A percentile compares a stretch with the other conserved stretches of the same genome.
Evolutionary conservation across 2,797 vertebrate species (phyloP).

Genomic region (Melanotaenia parkinsoni): DNA sequence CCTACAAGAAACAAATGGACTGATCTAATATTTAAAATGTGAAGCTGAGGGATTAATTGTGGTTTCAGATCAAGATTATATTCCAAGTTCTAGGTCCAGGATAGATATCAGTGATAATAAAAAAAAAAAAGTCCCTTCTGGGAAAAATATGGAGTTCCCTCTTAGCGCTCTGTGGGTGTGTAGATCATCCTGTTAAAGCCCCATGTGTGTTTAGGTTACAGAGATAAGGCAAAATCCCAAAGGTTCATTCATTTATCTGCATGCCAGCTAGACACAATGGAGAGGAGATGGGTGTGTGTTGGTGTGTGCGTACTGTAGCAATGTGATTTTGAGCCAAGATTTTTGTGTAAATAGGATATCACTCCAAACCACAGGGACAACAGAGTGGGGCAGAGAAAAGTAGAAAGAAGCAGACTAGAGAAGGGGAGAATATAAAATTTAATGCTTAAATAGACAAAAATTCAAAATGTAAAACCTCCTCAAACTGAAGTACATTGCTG

Average conservation of each 20-base stretch:
- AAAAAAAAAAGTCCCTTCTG: conserved; percentile 18
- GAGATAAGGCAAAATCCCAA: conserved; percentile 64
- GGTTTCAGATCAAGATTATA: conserved; percentile 58
- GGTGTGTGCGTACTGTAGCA: conserved; percentile 29
- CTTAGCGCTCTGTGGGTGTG: conserved; percentile 36
- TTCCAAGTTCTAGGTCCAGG: conserved; percentile 24
- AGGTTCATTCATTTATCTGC: conserved; percentile 72
- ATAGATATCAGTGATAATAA: conserved; percentile 32
- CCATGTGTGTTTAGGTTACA: conserved; percentile 60
- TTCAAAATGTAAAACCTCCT: conserved; percentile 15
- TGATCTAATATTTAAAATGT: conserved; percentile 37
- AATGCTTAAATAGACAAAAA: conserved; percentile 25
- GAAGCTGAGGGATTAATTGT: conserved; percentile 34
- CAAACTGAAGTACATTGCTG: conserved; percentile 6
- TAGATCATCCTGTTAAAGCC: conserved; percentile 40
- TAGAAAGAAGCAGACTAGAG: background rate
- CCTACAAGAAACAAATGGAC: conserved; percentile 7
- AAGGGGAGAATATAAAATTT: conserved; percentile 13
- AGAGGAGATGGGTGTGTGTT: conserved; percentile 35
- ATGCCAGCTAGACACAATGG: conserved; percentile 71
- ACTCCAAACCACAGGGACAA: conserved; percentile 44
- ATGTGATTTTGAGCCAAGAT: conserved; percentile 52
- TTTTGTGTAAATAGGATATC: conserved; percentile 63
- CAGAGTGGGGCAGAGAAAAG: conserved; percentile 17
- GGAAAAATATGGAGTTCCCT: conserved; percentile 23